These are phyloP conservation scores for Myopa testacea DNA, from an alignment of 2,888 invertebrate genomes.

Conservation along the genomic window DNA sequence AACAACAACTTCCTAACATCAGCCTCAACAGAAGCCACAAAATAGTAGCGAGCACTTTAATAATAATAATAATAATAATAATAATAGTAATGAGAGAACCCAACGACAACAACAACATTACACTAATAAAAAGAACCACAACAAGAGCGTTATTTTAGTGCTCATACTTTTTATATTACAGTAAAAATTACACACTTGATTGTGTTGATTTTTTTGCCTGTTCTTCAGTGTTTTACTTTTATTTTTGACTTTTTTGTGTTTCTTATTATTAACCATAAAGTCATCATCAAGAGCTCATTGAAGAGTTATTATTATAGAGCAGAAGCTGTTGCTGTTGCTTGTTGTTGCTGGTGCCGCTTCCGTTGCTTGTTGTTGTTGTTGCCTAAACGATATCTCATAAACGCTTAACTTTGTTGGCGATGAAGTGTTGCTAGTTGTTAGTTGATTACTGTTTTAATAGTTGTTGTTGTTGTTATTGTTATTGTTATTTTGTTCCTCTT, in stretches of 20 bases:
- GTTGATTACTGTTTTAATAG: slow-evolving; percentile 8
- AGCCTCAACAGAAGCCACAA: slow-evolving; percentile 1
- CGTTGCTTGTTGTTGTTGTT: neutral
- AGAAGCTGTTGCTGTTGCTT: neutral
- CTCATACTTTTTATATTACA: no score
- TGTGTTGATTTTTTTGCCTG: no score
- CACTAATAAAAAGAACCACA: neutral
- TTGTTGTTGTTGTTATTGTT: slow-evolving; percentile 26
- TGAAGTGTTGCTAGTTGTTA: slow-evolving; percentile 1
- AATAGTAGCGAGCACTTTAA: neutral
- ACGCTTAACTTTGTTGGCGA: neutral
- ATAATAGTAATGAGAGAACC: neutral
- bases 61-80: neutral
- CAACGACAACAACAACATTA: neutral
- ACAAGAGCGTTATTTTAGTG: no score
- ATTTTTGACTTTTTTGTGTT: neutral
- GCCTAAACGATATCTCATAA: neutral
- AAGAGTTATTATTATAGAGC: slow-evolving; percentile 1
- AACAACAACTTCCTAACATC: neutral
- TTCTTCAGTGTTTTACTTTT: no score
- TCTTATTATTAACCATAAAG: slow-evolving; percentile 22
- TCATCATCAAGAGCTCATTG: neutral
- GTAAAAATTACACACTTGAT: no score
- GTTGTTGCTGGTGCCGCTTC: slow-evolving; percentile 3
- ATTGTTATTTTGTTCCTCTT: neutral